Base-by-base conservation (phyloP, 2,888 invertebrate species). In the Microctonus hyperodae region DNA sequence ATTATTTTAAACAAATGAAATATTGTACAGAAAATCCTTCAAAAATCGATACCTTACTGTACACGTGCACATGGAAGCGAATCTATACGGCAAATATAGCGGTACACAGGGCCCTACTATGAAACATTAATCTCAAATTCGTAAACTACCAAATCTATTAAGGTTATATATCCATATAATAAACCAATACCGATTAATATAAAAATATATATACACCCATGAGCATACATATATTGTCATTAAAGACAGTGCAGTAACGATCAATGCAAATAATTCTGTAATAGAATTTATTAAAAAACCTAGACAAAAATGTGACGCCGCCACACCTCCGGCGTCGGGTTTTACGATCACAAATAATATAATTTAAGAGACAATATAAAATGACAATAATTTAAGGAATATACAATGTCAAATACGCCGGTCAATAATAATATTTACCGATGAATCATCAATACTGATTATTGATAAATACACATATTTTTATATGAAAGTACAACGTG, bases 231-330 rank as follows among this genome's bases (percentile, higher is more conserved):
- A n/a, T n/a, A n/a, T n/a, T n/a, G n/a, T n/a, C n/a, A n/a, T n/a
- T n/a, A n/a, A n/a, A n/a, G n/a, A n/a, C n/a, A n/a, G n/a, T n/a
- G n/a, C n/a, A n/a, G n/a, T n/a, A n/a, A n/a, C n/a, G n/a, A 10
- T 35, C 35, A 11, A 35, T 35, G 37, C 1, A 31, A 2, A 55
- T 55, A 7, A 55, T 31, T 6, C 1, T n/a, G 1, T 31, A 33
- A 22, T n/a, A n/a, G 1, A 57, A 35, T 20, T 22, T 20, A 20
- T 57, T 23, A 25, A 44, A 25, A 10, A 35, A 58, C 10, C 9
- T 37, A 28, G 35, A 9, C 22, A 31, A 13, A 28, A 16, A 59
- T 48, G 25, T 11, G 59, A 59, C 59, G 59, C 59, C 59, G 48
- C 59, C 59, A 44, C 44, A 40, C 31, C 28, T 59, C 48, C 16